Conservation (phyloP, 23 tunicate species). For the Trididemnum clinides region DNA sequence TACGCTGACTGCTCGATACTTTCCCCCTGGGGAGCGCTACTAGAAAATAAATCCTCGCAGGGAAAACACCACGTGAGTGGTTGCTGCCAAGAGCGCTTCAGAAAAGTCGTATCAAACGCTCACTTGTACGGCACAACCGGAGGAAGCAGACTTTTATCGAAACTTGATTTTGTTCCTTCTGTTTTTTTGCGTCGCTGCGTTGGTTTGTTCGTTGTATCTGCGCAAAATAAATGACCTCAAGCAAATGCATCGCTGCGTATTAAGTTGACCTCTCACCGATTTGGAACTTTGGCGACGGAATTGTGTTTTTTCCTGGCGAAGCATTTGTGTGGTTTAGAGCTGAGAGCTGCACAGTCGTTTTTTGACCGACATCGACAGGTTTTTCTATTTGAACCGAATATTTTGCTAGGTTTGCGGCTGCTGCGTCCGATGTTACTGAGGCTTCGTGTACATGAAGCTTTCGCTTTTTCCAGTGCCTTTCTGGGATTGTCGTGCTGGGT, state of each 20-base stretch:
- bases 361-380: no score
- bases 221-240: background rate
- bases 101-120: background rate
- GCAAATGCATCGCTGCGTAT: background rate
- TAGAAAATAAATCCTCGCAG: no score
- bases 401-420: background rate
- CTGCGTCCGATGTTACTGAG: constrained; percentile 26
- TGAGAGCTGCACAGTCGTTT: background rate
- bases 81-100: no score
- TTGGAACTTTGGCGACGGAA: background rate
- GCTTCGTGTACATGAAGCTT: constrained; percentile 72
- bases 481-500: constrained; percentile 26
- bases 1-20: no score
- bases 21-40: no score
- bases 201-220: background rate
- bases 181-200: background rate
- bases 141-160: background rate
- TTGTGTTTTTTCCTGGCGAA: background rate
- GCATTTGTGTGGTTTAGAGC: background rate
- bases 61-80: no score
- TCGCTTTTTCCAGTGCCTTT: constrained; percentile 83
- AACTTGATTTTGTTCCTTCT: background rate
- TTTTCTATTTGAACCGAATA: no score
- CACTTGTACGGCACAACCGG: constrained; percentile 48
- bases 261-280: no score